These are phyloP conservation scores for Carassius gibelio DNA, from an alignment of 2,113 vertebrate genomes.

Conservation along the genomic window DNA sequence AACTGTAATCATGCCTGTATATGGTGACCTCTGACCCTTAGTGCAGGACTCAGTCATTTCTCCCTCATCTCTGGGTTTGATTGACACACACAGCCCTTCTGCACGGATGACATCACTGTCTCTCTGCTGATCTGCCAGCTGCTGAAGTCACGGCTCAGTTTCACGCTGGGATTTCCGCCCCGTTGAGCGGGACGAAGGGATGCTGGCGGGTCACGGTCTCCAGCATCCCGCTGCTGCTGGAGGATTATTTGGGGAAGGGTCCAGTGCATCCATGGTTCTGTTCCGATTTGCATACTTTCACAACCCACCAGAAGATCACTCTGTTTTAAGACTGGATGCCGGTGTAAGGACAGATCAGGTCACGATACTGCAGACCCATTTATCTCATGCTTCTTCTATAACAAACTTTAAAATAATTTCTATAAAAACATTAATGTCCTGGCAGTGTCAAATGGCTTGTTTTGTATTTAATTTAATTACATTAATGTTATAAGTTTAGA, in stretches of 20 bases:
- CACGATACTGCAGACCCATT: neutral
- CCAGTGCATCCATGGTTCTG: neutral
- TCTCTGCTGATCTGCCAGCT: conserved; percentile 64
- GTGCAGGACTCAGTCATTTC: neutral
- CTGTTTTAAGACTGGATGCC: neutral
- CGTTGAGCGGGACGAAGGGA: no score
- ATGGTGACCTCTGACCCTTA: neutral
- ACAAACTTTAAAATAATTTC: no score
- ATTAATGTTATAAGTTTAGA: no score
- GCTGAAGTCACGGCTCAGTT: conserved; percentile 77
- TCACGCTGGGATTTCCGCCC: conserved; percentile 70
- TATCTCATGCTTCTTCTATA: neutral
- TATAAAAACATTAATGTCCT: no score
- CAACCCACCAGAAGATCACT: neutral
- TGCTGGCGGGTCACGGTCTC: conserved; percentile 36
- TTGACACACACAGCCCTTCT: conserved; percentile 68
- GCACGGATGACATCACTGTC: conserved; percentile 65
- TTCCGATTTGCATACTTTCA: neutral
- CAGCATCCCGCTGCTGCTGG: neutral
- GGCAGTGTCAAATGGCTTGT: no score
- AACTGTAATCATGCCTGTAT: neutral
- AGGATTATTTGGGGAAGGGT: neutral
- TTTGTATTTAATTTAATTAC: no score
- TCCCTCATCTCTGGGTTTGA: conserved; percentile 48
- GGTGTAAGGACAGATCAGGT: neutral